Percentiles rank a stretch among this genome's conserved stretches.
Conservation (phyloP, 1,140 invertebrate species). For the Cydia strobilella region DNA sequence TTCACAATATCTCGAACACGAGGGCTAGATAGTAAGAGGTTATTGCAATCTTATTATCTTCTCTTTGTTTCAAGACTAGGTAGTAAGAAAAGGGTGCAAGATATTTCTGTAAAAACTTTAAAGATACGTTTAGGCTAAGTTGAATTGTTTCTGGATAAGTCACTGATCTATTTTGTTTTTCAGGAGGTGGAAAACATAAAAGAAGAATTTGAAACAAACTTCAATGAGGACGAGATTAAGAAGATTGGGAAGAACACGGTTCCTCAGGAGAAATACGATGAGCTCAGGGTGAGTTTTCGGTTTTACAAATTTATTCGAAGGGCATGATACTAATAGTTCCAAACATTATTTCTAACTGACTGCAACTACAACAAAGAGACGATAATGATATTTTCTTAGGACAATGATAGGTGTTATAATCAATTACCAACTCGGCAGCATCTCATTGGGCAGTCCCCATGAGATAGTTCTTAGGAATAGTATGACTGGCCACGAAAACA, state of each 20-base stretch:
- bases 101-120: neutral
- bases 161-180: slow-evolving; percentile 35
- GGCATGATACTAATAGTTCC: neutral
- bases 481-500: no score
- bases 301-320: neutral
- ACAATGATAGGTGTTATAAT: no score
- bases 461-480: no score
- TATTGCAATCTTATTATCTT: neutral
- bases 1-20: neutral
- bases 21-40: neutral
- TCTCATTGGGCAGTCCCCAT: no score
- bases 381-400: no score
- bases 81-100: neutral
- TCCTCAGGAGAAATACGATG: slow-evolving; percentile 57
- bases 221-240: slow-evolving; percentile 65
- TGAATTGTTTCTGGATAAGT: neutral
- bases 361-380: no score
- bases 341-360: no score
- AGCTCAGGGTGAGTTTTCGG: slow-evolving; percentile 50
- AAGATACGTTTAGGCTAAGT: neutral
- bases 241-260: slow-evolving; percentile 46
- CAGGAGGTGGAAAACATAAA: slow-evolving; percentile 67
- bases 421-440: no score
- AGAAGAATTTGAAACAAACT: slow-evolving; percentile 58
- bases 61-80: neutral